Percentiles rank a stretch among this genome's conserved stretches.
Evolutionary conservation across 92 coral and sea anemone genomes (phyloP).

Genomic region (Heliopora coerulea): DNA sequence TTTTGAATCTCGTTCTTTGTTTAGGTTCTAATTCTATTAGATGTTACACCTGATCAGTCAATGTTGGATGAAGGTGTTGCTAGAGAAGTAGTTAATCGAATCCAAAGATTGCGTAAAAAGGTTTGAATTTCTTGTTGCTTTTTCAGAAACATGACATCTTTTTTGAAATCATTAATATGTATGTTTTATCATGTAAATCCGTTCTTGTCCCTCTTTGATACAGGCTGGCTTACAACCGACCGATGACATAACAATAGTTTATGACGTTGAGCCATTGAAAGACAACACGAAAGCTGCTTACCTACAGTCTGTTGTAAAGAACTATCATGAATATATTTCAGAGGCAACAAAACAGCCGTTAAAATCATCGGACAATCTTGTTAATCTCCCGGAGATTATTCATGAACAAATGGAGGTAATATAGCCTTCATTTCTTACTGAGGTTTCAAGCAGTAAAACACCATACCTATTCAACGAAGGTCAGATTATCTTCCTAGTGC

Average conservation of each 20-base stretch:
- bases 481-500: no score
- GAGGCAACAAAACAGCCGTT: constrained; percentile 74
- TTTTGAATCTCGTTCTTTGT: not conserved
- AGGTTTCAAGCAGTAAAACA: no score
- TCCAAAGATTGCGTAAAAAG: constrained; percentile 95
- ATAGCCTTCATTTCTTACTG: no score
- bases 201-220: not conserved
- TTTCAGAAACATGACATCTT: no score
- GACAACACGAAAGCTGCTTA: constrained; percentile 42
- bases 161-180: no score
- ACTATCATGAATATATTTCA: constrained; percentile 65
- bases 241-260: constrained; percentile 91
- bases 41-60: constrained; percentile 93
- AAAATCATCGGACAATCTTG: constrained; percentile 43
- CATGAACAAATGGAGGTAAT: constrained; percentile 74
- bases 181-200: no score
- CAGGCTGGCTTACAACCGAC: constrained; percentile 87
- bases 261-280: constrained; percentile 61
- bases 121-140: no score
- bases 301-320: constrained; percentile 52
- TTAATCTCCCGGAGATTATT: constrained; percentile 61
- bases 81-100: constrained; percentile 95
- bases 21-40: constrained; percentile 78
- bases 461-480: no score
- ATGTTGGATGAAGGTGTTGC: constrained; percentile 98